These are phyloP conservation scores for Gnathonemus longibarbis DNA, from an alignment of 2,113 vertebrate genomes.

Conservation along the genomic window DNA sequence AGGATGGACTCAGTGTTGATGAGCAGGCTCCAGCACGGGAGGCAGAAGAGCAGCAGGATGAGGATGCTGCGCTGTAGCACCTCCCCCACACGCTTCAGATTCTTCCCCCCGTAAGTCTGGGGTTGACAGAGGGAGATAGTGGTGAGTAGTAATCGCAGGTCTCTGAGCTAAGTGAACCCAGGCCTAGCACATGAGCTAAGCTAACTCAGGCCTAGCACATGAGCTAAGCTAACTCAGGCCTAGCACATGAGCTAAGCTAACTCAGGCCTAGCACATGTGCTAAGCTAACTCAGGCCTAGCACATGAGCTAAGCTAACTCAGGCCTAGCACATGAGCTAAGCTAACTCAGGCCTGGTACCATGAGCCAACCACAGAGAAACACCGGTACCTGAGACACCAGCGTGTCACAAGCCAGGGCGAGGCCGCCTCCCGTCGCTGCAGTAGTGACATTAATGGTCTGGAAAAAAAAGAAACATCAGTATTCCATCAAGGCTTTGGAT, in stretches of 20 bases:
- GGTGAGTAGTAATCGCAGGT: neutral
- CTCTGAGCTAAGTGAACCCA: neutral
- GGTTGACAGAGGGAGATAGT: constrained; percentile 6
- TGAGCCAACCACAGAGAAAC: neutral
- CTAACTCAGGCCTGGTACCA: neutral
- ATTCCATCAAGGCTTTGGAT: neutral
- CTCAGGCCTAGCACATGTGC: neutral
- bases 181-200: neutral
- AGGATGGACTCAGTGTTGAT: constrained; percentile 74
- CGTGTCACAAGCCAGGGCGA: constrained; percentile 79
- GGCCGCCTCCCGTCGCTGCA: constrained; percentile 70
- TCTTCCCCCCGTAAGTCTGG: constrained; percentile 76
- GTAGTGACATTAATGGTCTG: constrained; percentile 79
- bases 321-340: neutral
- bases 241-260: neutral
- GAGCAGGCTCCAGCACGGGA: constrained; percentile 85
- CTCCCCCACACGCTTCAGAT: constrained; percentile 73
- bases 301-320: neutral
- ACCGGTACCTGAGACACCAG: constrained; percentile 81
- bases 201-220: neutral
- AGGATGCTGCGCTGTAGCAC: constrained; percentile 75
- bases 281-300: too few relatives aligned
- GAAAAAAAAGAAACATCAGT: constrained; percentile 32
- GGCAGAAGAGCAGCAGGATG: constrained; percentile 77
- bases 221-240: neutral